A percentile compares a stretch with the other conserved stretches of the same genome.
phyloP scores from a whole-genome alignment of 1,140 invertebrate genomes.

The Cyphomyrmex costatus region DNA sequence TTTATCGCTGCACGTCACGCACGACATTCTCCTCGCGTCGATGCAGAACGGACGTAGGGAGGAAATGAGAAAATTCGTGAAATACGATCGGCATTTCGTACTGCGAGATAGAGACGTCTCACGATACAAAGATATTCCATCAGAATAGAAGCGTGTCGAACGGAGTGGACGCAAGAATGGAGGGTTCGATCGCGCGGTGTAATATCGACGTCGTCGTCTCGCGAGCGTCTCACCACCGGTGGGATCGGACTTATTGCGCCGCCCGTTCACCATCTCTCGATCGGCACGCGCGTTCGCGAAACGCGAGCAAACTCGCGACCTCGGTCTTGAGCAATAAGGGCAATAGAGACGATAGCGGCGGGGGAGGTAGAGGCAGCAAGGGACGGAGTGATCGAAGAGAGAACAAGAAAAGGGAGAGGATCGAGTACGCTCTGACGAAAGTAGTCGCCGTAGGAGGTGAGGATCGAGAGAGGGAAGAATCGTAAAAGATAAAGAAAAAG shows the following conservation, averaged over 20 bases:
- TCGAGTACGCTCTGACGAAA: conserved; percentile 22
- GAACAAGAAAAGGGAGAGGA: conserved; percentile 44
- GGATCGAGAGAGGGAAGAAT: conserved; percentile 7
- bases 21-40: background rate
- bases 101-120: background rate
- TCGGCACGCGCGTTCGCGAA: conserved; percentile 62
- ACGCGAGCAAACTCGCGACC: conserved; percentile 39
- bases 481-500: conserved; percentile 29
- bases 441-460: conserved; percentile 30
- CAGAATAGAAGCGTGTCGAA: background rate
- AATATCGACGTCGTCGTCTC: conserved; percentile 47
- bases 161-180: background rate
- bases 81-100: background rate
- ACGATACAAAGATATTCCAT: background rate
- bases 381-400: conserved; percentile 46
- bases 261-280: conserved; percentile 73
- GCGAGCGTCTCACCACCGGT: conserved; percentile 49
- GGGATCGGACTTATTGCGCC: conserved; percentile 68
- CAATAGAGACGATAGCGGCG: background rate
- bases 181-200: conserved; percentile 21
- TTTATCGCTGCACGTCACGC: background rate
- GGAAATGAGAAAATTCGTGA: background rate
- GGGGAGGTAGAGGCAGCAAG: background rate
- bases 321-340: conserved; percentile 26
- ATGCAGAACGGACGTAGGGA: background rate